Base-by-base conservation (phyloP, 2,888 invertebrate species). In the Subacronicta megacephala region DNA sequence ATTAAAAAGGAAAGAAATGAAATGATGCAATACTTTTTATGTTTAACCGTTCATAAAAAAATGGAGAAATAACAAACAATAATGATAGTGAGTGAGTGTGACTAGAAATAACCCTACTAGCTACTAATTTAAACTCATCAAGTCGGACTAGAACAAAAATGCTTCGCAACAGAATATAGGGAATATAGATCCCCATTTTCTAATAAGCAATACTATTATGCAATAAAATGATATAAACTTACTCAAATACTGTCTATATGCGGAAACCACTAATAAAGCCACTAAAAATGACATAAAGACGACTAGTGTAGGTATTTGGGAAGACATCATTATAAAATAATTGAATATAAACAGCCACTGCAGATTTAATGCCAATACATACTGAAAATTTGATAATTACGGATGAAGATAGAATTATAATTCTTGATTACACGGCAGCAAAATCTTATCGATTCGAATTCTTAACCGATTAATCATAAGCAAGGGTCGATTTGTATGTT, bases 221-320 rank as follows among this genome's bases (percentile, higher is more conserved):
- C 29, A n/a, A 31, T 31, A 12, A 29, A 12, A 12, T 4, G 2
- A 31, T n/a, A n/a, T n/a, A 12, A 49, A 50, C 62, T 50, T 51
- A 68, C 62, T 1, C 9, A 38, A 3, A 61, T 50, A 13, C 15
- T 31, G 12, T 15, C 9, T 43, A 7, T n/a, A 50, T 12, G 31
- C 20, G 7, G 52, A 31, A 31, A 1, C 6, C 12, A 35, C n/a
- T 9, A 62, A 16, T 29, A 61, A 3, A 7, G 38, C 0, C 10
- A 62, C 7, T 2, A 50, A 9, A 0, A 6, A 7, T 5, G 16
- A 0, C 26, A 68, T 7, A 12, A 40, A 12, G 0, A 62, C 0
- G 7, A 68, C 42, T 9, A 62, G n/a, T n/a, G 31, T 31, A n/a
- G 31, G 5, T 3, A 31, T n/a, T 3, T 31, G 12, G 31, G 31